Conservation (phyloP, 2,888 invertebrate species). For the Germaria angustata region DNA sequence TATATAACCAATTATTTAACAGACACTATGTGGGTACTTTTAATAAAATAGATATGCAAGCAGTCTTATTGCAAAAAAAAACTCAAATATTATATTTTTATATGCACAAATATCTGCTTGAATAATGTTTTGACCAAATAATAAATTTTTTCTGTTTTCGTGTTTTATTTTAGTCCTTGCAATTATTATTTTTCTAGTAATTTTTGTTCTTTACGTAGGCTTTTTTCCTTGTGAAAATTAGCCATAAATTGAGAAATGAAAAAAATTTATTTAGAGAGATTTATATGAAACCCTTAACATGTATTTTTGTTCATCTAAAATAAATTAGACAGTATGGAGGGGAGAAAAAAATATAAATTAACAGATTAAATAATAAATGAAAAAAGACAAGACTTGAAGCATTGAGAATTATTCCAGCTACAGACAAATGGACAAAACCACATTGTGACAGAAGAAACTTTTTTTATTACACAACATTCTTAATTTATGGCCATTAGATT, state of each 20-base stretch:
- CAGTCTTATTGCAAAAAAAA: background rate
- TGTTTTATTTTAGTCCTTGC: conserved; percentile 15
- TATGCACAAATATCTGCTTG: background rate
- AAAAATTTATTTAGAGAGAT: conserved; percentile 55
- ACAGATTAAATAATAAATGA: conserved; percentile 11
- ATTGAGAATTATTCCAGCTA: too few species aligned
- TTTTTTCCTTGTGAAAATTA: conserved; percentile 20
- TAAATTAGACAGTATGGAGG: conserved; percentile 43
- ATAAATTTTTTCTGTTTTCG: background rate
- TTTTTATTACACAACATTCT: background rate
- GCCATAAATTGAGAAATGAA: conserved; percentile 43
- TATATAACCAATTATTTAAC: too few species aligned
- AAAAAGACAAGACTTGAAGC: background rate
- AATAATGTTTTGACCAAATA: background rate
- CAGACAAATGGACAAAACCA: background rate
- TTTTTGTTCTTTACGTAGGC: background rate
- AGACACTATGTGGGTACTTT: too few species aligned
- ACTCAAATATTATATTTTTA: background rate
- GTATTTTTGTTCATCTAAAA: conserved; percentile 40
- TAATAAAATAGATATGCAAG: too few species aligned
- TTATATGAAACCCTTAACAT: conserved; percentile 56
- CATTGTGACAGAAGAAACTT: background rate
- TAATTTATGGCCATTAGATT: conserved; percentile 4
- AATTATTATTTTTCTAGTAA: background rate
- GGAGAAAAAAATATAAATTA: conserved; percentile 28